These are phyloP conservation scores for Malacosoma neustria DNA, from an alignment of 2,888 invertebrate genomes.

Conservation along the genomic window DNA sequence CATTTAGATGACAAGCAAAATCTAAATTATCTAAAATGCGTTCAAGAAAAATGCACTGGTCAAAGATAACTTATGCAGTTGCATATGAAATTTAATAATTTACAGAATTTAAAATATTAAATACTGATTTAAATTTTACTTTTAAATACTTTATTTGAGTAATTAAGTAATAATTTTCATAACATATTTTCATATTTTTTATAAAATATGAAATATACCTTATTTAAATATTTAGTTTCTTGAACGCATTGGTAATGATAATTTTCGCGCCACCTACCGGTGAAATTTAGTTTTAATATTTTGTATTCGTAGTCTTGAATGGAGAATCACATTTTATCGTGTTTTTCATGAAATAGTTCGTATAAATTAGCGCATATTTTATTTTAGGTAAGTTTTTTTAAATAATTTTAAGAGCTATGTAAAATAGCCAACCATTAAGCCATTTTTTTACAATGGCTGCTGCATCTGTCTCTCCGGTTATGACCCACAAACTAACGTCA, in stretches of 20 bases:
- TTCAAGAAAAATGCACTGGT: constrained; percentile 18
- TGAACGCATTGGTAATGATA: constrained; percentile 34
- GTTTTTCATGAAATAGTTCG: constrained; percentile 67
- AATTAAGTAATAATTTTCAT: too few relatives aligned
- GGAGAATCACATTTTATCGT: constrained; percentile 68
- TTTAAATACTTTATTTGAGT: too few relatives aligned
- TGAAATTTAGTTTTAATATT: constrained; percentile 58
- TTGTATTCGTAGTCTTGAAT: constrained; percentile 74
- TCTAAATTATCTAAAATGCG: constrained; percentile 21
- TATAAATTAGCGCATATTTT: constrained; percentile 57
- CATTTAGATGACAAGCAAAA: constrained; percentile 38
- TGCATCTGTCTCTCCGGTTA: constrained; percentile 43
- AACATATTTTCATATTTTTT: too few relatives aligned
- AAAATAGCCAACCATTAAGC: too few relatives aligned
- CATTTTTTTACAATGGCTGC: constrained; percentile 25
- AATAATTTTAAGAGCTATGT: constrained; percentile 12
- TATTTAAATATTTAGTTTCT: too few relatives aligned
- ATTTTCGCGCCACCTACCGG: constrained; percentile 37
- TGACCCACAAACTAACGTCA: constrained; percentile 68
- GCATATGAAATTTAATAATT: too few relatives aligned
- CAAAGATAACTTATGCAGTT: background rate
- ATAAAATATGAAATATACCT: too few relatives aligned
- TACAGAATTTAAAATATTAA: too few relatives aligned
- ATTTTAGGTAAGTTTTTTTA: constrained; percentile 55
- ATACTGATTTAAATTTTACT: too few relatives aligned